phyloP scores from a whole-genome alignment of 2,797 vertebrate genomes.

The Tangara arthus region DNA sequence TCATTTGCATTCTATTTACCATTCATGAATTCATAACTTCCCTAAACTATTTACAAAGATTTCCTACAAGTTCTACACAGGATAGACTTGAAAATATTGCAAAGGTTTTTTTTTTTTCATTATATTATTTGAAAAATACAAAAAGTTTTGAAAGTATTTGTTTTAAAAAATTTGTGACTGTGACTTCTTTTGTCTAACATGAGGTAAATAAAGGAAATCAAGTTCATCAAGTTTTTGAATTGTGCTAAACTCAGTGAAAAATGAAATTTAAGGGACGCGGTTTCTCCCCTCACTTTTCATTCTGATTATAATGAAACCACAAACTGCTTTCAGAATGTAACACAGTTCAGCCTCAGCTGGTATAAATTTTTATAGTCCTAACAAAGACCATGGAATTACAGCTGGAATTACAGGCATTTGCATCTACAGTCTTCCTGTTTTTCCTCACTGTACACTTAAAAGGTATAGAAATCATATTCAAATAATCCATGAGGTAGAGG shows the following conservation, averaged over 20 bases:
- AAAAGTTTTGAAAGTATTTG: not conserved
- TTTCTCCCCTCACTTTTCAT: not conserved
- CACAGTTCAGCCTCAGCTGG: not conserved
- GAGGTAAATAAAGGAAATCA: not conserved
- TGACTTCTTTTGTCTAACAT: not conserved
- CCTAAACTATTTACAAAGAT: not conserved
- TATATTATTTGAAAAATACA: not conserved
- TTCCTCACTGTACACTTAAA: not conserved
- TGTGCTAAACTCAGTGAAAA: not conserved
- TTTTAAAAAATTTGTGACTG: not conserved
- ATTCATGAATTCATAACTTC: not conserved
- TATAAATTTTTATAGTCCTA: conserved; percentile 3
- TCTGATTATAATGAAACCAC: not conserved
- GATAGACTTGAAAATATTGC: not conserved
- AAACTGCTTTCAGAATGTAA: not conserved
- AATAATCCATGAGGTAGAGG: not conserved
- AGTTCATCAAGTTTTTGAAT: not conserved
- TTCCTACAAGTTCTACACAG: not conserved
- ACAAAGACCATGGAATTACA: not conserved
- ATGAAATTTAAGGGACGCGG: not conserved
- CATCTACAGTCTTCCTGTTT: not conserved
- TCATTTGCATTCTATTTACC: not conserved
- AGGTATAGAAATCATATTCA: not conserved
- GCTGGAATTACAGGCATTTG: not conserved
- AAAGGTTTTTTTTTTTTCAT: not conserved